A percentile compares a stretch with the other conserved stretches of the same genome.
phyloP scores from a whole-genome alignment of 2,113 vertebrate genomes.

The Meriones unguiculatus region DNA sequence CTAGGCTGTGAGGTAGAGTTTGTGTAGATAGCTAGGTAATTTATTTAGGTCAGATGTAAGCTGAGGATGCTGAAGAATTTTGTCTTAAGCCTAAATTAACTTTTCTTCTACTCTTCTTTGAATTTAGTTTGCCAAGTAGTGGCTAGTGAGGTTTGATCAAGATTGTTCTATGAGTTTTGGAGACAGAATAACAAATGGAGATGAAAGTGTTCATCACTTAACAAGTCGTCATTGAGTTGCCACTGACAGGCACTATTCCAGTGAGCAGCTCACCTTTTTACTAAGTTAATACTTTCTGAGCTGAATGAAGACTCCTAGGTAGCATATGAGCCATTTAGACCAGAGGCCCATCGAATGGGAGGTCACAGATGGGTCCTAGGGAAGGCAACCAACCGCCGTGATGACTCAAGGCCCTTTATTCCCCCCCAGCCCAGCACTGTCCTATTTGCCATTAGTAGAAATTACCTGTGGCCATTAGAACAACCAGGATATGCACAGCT shows the following conservation, averaged over 20 bases:
- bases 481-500: constrained; percentile 16
- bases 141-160: neutral
- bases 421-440: neutral
- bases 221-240: neutral
- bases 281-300: constrained; percentile 33
- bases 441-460: neutral
- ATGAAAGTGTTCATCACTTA: neutral
- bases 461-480: neutral
- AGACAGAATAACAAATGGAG: constrained; percentile 30
- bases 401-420: neutral
- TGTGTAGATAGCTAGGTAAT: neutral
- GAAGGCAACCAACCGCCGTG: neutral
- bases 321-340: constrained; percentile 27
- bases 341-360: neutral
- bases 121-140: neutral
- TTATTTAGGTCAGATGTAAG: constrained; percentile 5
- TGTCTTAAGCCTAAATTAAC: neutral
- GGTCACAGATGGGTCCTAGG: neutral
- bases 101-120: neutral
- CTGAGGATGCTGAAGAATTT: neutral
- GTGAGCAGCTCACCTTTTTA: constrained; percentile 19
- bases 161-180: neutral
- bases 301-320: neutral
- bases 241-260: neutral
- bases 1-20: neutral